These are phyloP conservation scores for Lamprotornis superbus DNA, from an alignment of 2,113 vertebrate genomes.

Conservation along the genomic window DNA sequence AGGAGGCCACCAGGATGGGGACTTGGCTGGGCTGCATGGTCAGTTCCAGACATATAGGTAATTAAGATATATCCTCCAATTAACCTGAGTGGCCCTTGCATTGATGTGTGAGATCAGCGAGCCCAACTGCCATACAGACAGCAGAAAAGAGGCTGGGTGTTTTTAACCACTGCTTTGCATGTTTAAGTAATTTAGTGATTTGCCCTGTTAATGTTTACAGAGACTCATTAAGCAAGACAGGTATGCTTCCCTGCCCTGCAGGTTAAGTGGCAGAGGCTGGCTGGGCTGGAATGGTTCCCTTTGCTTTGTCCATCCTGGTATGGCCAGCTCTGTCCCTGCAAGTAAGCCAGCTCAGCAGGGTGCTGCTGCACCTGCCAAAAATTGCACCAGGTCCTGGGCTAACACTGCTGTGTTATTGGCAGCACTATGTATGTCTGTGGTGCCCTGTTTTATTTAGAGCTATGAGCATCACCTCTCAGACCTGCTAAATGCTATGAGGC, in stretches of 20 bases:
- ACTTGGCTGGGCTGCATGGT: background rate
- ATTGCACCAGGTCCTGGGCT: background rate
- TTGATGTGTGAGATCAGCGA: background rate
- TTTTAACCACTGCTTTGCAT: constrained; percentile 32
- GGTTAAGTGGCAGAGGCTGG: background rate
- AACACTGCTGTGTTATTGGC: background rate
- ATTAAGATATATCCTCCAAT: background rate
- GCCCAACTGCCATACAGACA: background rate
- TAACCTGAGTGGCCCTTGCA: background rate
- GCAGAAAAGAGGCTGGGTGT: background rate
- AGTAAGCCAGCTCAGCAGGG: background rate
- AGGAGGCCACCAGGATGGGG: background rate
- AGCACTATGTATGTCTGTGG: background rate
- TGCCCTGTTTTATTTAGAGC: background rate
- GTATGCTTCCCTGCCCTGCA: background rate
- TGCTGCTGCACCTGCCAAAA: background rate
- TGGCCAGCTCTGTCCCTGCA: background rate
- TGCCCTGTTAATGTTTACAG: constrained; percentile 4
- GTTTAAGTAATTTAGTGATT: background rate
- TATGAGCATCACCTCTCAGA: background rate
- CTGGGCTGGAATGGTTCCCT: background rate
- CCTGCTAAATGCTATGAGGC: background rate
- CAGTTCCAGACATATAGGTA: background rate
- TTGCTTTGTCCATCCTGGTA: accelerated
- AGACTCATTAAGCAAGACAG: background rate